Evolutionary conservation across 2,888 invertebrate genomes (phyloP), one percentile per base, ranked within the genome.

Genomic region (Disparrhopalites patrizii): DNA sequence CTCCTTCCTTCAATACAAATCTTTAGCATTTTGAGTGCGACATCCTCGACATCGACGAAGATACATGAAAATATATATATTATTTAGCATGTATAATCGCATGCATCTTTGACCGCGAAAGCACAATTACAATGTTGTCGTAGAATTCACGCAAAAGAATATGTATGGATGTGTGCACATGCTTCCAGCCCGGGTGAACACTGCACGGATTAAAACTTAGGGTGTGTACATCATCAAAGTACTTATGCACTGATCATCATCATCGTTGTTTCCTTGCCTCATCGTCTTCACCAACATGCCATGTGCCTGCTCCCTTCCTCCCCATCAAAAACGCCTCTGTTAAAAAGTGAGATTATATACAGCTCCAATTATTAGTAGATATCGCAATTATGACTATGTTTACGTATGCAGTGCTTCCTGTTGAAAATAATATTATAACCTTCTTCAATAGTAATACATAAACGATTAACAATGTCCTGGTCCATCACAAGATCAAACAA

Each of bases 261-360:
- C 36, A 57, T 57, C 40, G 30, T 57, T 4, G 51, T 27, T 51
- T 40, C 51, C 36, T 25, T 25, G 18, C 54, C 30, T 40, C 54
- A 20, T 40, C 47, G 28, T 47, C 55, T 54, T 38, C 55, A 55
- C 47, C 55, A 63, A 30, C 55, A 63, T 55, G 70, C 66, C 57
- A 57, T 57, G 57, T 64, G 68, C 65, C 62, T 51, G 52, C 51
- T 58, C 60, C 62, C 57, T 65, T 65, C 67, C 70, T 69, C 65
- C 65, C 62, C 70, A 66, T 74, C 74, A 75, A 75, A 73, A 75
- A 64, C 75, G 73, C 73, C 75, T 73, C 75, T 75, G 73, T 69
- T 61, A 33, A 52, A 66, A 66, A 61, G 20, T 43, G 54, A 66
- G 43, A 63, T 40, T 47, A 47, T 54, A 18, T 40, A 54, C 13